Evolutionary conservation across 2,113 vertebrate genomes (phyloP), one percentile per base, ranked within the genome.

Genomic region (Ptilonorhynchus violaceus): DNA sequence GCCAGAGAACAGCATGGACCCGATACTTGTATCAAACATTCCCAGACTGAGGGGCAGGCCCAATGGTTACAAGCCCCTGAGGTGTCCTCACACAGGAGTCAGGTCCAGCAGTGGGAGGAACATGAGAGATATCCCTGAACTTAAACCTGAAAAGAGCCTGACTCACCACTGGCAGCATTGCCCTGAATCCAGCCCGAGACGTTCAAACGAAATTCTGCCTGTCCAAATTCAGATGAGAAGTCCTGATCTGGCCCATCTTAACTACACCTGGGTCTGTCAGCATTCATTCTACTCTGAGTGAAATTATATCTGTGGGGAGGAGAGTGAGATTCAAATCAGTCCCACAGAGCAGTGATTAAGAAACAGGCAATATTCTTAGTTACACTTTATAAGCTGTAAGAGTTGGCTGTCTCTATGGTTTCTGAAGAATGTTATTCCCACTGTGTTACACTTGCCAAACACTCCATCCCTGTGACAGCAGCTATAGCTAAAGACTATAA

Each of bases 1-100:
- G 21, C 24, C 56, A 79, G 23, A 73, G 37, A 67, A 53, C 8
- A 81, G 21, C 35, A 85, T 55, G 18, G n/a, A 50, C 35, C 15
- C 28, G 78, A 27, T 42, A 8, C 10, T 6, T 11, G 1, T 2
- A 44, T 20, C 1, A 0, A 8, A 30, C 39, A 44, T 2, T 3
- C 17, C 59, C 42, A 53, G 31, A n/a, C 3, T 22, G 56, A 49
- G 37, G 46, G 56, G 15, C 15, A 56, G 41, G 53, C 20, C 42
- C 1, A 10, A 13, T 0, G 2, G 11, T 27, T 33, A 28, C 31
- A 79, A 24, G 73, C 2, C 37, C 4, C 1, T 24, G 31, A 72
- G 69, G 50, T 53, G 18, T 28, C 37, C 72, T 46, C 46, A 64
- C 5, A 2, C 21, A 63, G 17, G 4, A 7, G 16, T n/a, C 28